A percentile compares a stretch with the other conserved stretches of the same genome.
Conservation (phyloP, 2,797 vertebrate species). For the Danio albolineatus region DNA sequence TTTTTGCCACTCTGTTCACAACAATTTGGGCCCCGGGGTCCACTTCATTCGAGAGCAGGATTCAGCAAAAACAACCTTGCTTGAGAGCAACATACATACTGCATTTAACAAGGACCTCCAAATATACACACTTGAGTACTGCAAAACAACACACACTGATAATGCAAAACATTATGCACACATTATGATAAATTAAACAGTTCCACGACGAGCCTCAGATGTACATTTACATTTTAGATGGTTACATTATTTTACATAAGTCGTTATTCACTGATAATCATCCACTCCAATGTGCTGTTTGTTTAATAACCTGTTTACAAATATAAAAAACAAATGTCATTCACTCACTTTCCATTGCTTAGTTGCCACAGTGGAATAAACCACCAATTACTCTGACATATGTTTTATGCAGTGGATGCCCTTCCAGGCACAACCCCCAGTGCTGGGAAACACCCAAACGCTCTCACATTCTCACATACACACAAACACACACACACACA, state of each 20-base stretch:
- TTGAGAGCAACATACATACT: not conserved
- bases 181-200: conserved; percentile 15
- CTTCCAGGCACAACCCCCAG: too few relatives aligned
- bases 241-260: not conserved
- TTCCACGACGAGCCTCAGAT: not conserved
- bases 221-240: not conserved
- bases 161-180: not conserved
- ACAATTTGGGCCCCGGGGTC: not conserved
- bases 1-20: conserved; percentile 3
- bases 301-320: not conserved
- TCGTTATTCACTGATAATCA: not conserved
- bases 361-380: too few relatives aligned
- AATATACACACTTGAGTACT: not conserved
- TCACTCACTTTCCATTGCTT: too few relatives aligned
- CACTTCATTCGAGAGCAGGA: conserved; percentile 16
- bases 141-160: not conserved
- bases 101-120: not conserved
- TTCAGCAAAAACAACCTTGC: not conserved
- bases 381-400: too few relatives aligned
- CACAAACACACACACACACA: too few relatives aligned
- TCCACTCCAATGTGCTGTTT: not conserved
- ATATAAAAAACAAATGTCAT: too few relatives aligned
- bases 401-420: too few relatives aligned
- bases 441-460: too few relatives aligned
- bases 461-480: too few relatives aligned